Percentiles rank a stretch among this genome's conserved stretches.
Evolutionary conservation across 2,113 vertebrate genomes (phyloP).

Genomic region (Ptyas mucosa): DNA sequence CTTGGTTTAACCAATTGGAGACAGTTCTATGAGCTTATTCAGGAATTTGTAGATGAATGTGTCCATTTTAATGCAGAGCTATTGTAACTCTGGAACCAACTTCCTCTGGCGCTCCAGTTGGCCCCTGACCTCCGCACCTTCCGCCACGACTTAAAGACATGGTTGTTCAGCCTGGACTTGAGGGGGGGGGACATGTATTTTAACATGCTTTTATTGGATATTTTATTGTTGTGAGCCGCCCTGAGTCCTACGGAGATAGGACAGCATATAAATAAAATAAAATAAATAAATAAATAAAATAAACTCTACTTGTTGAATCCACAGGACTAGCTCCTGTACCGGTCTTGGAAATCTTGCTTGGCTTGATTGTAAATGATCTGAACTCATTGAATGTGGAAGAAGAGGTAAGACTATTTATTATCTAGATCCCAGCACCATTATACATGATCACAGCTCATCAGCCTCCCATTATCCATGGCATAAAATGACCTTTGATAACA

Average conservation of each 20-base stretch:
- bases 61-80: not conserved
- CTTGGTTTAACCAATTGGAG: not conserved
- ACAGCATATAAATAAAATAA: no score
- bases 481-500: constrained; percentile 49
- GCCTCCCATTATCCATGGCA: constrained; percentile 34
- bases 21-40: not conserved
- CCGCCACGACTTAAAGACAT: no score
- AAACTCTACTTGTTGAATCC: not conserved
- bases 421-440: constrained; percentile 39
- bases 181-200: no score
- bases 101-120: no score
- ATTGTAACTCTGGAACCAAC: no score
- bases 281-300: no score
- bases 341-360: not conserved
- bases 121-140: no score
- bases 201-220: no score
- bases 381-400: not conserved
- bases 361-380: constrained; percentile 8
- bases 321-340: not conserved
- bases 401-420: constrained; percentile 57
- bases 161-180: no score
- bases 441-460: constrained; percentile 46
- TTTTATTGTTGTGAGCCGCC: no score
- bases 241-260: no score
- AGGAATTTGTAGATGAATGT: not conserved